Conservation (phyloP, 2,113 vertebrate species). For the Silurus meridionalis region DNA sequence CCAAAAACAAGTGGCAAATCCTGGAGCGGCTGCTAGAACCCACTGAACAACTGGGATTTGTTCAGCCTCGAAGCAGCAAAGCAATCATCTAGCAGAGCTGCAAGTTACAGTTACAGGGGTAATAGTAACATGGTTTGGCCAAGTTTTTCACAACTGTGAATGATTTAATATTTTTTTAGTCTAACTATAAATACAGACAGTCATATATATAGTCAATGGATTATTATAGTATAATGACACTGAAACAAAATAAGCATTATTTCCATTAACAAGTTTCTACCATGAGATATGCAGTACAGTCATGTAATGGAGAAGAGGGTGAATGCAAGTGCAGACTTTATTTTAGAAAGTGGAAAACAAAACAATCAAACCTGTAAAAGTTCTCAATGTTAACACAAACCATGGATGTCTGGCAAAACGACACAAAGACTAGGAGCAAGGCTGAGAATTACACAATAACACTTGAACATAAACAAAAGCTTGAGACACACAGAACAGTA, state of each 20-base stretch:
- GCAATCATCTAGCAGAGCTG: slow-evolving; percentile 2
- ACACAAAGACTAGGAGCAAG: too few species aligned
- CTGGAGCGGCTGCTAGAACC: background rate
- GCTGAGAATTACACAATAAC: too few species aligned
- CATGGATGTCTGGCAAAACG: too few species aligned
- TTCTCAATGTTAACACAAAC: too few species aligned
- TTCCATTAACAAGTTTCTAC: too few species aligned
- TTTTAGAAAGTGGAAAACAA: too few species aligned
- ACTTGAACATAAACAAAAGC: too few species aligned
- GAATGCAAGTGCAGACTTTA: too few species aligned
- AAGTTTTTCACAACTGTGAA: background rate
- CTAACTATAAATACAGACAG: background rate
- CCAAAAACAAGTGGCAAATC: background rate
- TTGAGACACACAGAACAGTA: too few species aligned
- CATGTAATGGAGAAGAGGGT: too few species aligned
- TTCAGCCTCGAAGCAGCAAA: background rate
- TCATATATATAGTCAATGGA: background rate
- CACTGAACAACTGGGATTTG: background rate
- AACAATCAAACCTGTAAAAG: too few species aligned
- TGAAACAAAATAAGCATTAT: background rate
- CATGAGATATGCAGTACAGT: background rate
- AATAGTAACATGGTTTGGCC: background rate
- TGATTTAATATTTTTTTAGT: background rate
- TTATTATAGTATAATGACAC: background rate
- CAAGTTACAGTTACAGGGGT: background rate